Base-by-base conservation (phyloP, 2,113 vertebrate genomes). In the Paratilapia polleni region DNA sequence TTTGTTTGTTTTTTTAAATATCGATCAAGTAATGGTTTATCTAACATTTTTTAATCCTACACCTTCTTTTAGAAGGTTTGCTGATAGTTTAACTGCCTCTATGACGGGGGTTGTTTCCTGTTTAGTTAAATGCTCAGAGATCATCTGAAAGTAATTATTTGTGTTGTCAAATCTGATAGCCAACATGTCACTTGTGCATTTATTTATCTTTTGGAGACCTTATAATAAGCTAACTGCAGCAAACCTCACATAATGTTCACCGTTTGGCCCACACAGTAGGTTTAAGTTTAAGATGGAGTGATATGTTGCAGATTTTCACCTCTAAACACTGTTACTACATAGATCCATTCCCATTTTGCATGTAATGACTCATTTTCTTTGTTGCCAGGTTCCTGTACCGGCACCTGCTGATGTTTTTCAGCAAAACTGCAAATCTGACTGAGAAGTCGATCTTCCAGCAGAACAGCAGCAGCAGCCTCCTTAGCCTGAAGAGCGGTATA, bases 381-480 rank as follows among this genome's bases (percentile, higher is more conserved):
- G 2, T 70, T 63, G 5, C 13, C 60, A 97, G 96, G 93, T 97
- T 93, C 84, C 89, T 99, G 84, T 99, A 98, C 77, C 96, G 97
- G 7, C 96, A 99, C 38, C 96, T 99, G 84, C 83, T 98, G 79
- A 95, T 99, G 87, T 99, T 97, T 96, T 98, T 96, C 87, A 97
- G 96, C 92, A 96, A 96, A 94, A 97, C 96, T 20, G 87, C 91
- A 81, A 49, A 70, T 6, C 94, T 97, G 94, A 95, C 85, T 31
- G 95, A 97, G 83, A 97, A 95, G 78, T 99, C 98, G 0, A 82
- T 99, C 81, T 99, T 99, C 93, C 96, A 97, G 86, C 87, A 80
- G 43, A 96, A 94, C 76, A 87, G 94, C 79, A 93, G 74, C 78
- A 96, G 96, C 0, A 91, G 94, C 82, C 94, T 99, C 34, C 97